Conservation (phyloP, 2,888 invertebrate genomes). For the Lordiphosa fenestrarum region DNA sequence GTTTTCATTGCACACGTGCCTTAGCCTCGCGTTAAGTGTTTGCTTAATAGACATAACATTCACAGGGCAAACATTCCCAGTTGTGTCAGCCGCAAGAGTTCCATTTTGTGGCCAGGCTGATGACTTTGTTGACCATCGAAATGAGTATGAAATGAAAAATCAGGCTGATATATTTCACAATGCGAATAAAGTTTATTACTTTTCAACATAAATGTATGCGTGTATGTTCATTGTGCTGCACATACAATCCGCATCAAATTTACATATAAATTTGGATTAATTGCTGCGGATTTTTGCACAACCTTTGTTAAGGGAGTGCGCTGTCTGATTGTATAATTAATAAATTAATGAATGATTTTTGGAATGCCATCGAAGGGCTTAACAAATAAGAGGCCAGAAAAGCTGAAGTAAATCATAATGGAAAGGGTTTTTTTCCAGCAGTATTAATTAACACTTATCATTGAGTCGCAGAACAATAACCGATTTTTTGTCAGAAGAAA, state of each 20-base stretch:
- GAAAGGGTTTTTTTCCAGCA: no score
- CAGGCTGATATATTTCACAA: no score
- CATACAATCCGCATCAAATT: not conserved
- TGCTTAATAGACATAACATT: conserved; percentile 64
- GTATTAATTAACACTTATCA: no score
- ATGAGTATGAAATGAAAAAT: no score
- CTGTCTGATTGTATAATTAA: not conserved
- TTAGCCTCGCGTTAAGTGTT: conserved; percentile 45
- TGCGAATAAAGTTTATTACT: no score
- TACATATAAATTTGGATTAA: no score
- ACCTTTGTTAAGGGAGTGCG: not conserved
- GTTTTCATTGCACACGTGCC: conserved; percentile 62
- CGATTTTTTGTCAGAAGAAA: no score
- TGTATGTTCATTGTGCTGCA: not conserved
- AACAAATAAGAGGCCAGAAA: not conserved
- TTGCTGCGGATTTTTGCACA: no score
- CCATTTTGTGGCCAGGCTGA: no score
- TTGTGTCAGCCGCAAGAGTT: conserved; percentile 5
- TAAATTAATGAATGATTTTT: conserved; percentile 4
- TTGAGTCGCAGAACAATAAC: no score
- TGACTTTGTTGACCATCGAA: no score
- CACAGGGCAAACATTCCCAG: conserved; percentile 39
- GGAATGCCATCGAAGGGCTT: not conserved
- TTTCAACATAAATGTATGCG: not conserved
- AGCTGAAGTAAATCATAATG: no score